Base-by-base conservation (phyloP, 1,140 invertebrate genomes). In the Agrypnia vestita region DNA sequence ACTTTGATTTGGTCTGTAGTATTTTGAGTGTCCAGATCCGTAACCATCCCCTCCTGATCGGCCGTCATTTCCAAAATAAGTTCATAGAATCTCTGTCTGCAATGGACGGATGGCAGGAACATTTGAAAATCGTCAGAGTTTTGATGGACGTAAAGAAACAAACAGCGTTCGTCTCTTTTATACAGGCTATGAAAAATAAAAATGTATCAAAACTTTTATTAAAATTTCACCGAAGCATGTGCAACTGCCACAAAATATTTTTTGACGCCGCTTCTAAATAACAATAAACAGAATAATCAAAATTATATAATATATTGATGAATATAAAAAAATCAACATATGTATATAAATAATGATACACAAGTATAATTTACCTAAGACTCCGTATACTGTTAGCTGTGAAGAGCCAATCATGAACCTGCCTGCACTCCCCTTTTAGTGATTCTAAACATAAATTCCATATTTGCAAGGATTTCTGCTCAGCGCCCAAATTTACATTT, bases 81-180 rank as follows among this genome's bases (percentile, higher is more conserved):
- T 84, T 96, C 93, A 86, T 96, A 95, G 84, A 97, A 96, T 84
- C 93, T 92, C 86, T 96, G 93, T 79, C 97, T 91, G 87, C 96
- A 96, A 59, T 92, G 89, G 62, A 94, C 92, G 0, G 97, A 99
- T 11, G 98, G 97, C 82, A 99, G 96, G 86, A 96, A 99, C 89
- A 99, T 98, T 92, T 99, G 98, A 90, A 99, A 99, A 90, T 99
- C 98, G 86, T 99, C 97, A 8, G 97, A 99, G 85, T 99, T 99
- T 86, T 99, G 95, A 87, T 98, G 96, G 21, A 99, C 98, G 87
- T 99, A 99, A 0, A 99, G 91, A 88, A 99, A 99, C 1, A 99
- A 91, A 76, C 97, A 98, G 12, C 98, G 90, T 85, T 98, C 96
- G 87, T 99, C 98, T 71, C 97, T 91, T 87, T 99, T 99, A 87